phyloP scores from a whole-genome alignment of 1,140 invertebrate species.

The Drosophila repletoides region DNA sequence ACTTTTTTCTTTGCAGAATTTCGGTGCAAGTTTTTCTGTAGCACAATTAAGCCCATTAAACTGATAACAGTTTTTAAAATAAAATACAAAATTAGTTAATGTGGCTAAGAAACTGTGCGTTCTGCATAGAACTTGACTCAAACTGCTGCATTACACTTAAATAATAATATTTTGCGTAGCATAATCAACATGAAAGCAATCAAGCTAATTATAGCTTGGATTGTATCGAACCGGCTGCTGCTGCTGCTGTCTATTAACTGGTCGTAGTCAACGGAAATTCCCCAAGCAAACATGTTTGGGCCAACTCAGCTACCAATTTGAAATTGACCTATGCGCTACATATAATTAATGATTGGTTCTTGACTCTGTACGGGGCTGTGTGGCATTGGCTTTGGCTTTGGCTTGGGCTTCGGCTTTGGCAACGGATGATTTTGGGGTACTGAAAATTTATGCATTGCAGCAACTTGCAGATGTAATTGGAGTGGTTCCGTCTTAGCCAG shows the following conservation, averaged over 20 bases:
- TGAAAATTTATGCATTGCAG: conserved; percentile 73
- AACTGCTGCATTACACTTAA: neutral
- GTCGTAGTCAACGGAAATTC: conserved; percentile 8
- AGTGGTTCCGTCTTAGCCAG: conserved; percentile 1
- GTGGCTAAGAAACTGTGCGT: no score
- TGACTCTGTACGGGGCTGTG: conserved; percentile 10
- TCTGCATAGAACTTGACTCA: no score
- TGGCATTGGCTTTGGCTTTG: conserved; percentile 5
- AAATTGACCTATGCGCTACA: conserved; percentile 40
- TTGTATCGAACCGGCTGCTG: neutral
- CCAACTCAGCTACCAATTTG: conserved; percentile 27
- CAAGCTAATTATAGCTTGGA: conserved; percentile 21
- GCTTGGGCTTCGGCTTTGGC: neutral
- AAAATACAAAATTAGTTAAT: no score
- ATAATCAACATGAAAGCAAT: conserved; percentile 15
- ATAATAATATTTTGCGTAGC: conserved; percentile 1
- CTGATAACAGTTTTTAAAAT: no score
- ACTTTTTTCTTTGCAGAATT: no score
- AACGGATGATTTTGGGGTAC: no score
- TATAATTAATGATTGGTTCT: conserved; percentile 68
- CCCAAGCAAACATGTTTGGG: conserved; percentile 18
- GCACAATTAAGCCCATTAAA: no score
- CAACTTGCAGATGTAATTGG: conserved; percentile 54
- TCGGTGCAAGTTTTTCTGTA: no score
- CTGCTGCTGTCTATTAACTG: conserved; percentile 17